Evolutionary conservation across 2,797 vertebrate genomes (phyloP).

Genomic region (Agapornis canus): DNA sequence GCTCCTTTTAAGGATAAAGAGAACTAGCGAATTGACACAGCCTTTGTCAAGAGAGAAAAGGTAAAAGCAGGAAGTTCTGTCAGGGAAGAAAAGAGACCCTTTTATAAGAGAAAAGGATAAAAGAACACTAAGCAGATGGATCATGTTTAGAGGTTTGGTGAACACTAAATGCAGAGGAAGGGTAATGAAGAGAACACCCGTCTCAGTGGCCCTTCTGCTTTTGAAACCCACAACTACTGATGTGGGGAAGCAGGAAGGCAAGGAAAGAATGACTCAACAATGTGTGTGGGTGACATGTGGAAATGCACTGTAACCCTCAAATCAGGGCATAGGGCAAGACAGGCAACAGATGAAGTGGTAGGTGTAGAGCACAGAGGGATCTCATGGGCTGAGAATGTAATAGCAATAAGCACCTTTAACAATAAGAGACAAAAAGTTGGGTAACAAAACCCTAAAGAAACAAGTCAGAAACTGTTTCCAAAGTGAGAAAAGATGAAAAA

Average conservation of each 20-base stretch:
- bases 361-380: background rate
- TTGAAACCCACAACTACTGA: background rate
- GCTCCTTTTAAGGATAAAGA: background rate
- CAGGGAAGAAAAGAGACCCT: background rate
- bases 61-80: background rate
- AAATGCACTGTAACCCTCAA: background rate
- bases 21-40: background rate
- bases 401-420: background rate
- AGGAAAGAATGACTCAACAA: accelerated
- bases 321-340: background rate
- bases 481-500: background rate
- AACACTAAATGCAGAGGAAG: background rate
- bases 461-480: background rate
- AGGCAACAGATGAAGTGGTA: background rate
- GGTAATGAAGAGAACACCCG: background rate
- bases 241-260: background rate
- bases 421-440: background rate
- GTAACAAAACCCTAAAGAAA: background rate
- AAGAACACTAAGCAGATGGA: background rate
- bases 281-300: too few species aligned
- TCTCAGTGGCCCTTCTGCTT: background rate
- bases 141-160: background rate
- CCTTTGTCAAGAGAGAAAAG: background rate
- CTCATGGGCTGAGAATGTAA: background rate
- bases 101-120: background rate